Percentiles rank a stretch among this genome's conserved stretches.
phyloP scores from a whole-genome alignment of 2,797 vertebrate species.

The Acanthurus lineatus region DNA sequence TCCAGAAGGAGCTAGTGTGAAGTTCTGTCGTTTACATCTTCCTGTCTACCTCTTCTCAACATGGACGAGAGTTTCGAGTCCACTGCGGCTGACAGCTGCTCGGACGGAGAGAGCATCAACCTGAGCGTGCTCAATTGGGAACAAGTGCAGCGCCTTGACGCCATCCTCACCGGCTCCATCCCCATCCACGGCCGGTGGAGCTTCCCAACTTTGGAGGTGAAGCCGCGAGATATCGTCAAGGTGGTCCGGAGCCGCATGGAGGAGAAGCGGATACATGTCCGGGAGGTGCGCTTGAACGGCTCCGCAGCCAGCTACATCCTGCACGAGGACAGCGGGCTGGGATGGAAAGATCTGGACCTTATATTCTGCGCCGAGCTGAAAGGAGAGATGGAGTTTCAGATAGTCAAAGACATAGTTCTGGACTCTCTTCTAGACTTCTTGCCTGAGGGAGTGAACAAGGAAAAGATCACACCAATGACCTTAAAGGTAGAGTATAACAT shows the following conservation, averaged over 20 bases:
- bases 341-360: conserved; percentile 98
- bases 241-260: conserved; percentile 95
- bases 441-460: conserved; percentile 97
- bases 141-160: conserved; percentile 96
- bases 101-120: conserved; percentile 81
- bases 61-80: conserved; percentile 88
- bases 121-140: conserved; percentile 98
- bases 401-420: conserved; percentile 95
- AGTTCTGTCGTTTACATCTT: conserved; percentile 40
- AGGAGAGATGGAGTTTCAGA: conserved; percentile 95
- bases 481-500: conserved; percentile 89
- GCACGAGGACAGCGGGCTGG: conserved; percentile 97
- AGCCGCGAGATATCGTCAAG: conserved; percentile 95
- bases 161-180: conserved; percentile 94
- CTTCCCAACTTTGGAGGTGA: conserved; percentile 97
- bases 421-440: conserved; percentile 97
- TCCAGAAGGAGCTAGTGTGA: conserved; percentile 25
- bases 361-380: conserved; percentile 97
- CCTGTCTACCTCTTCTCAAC: conserved; percentile 56
- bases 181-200: conserved; percentile 98
- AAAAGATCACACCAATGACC: conserved; percentile 96
- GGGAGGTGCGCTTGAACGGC: conserved; percentile 96
- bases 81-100: conserved; percentile 57
- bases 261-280: conserved; percentile 91
- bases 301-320: conserved; percentile 97